Evolutionary conservation across 1,140 invertebrate species (phyloP), one percentile per base, ranked within the genome.

Genomic region (Coboldia fuscipes): DNA sequence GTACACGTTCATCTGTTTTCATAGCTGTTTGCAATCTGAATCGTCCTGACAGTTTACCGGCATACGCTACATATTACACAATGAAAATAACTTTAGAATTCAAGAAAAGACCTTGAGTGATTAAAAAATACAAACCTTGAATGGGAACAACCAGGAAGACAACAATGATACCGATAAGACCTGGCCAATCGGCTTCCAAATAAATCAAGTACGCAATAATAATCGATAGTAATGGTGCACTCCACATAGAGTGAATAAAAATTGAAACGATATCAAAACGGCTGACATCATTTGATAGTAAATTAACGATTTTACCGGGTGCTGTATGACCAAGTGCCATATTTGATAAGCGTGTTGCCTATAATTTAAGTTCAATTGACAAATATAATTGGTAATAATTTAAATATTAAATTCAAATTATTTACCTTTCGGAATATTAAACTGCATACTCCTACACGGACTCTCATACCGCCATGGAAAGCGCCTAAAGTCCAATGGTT

Each of bases 241-340:
- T 57, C 70, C 68, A 72, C 58, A 73, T 60, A 40, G 65, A 57
- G 49, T 72, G 65, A 15, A 71, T 50, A 38, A 69, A 62, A 14
- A 70, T 53, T 3, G 60, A 61, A 4, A 65, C 60, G 7, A 66
- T 44, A 51, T 74, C 70, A 39, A 72, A 72, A 36, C 70, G 0
- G 71, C 68, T 3, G 8, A 72, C 68, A 45, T 85, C 80, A 46
- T 83, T 85, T 2, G 79, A 78, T 27, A 86, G 60, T 4, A 85
- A 54, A 58, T 86, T 86, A 2, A 85, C 76, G 34, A 85, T 68
- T 58, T 84, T 80, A 2, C 81, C 80, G 4, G 72, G 66, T 12
- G 78, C 75, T 2, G 76, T 77, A 42, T 76, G 64, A 2, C 68
- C 68, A n/a, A 85, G 42, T 0, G 79, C 70, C 0, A 62, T 65